Base-by-base conservation (phyloP, 2,797 vertebrate species). In the Acanthurus leucopareius region DNA sequence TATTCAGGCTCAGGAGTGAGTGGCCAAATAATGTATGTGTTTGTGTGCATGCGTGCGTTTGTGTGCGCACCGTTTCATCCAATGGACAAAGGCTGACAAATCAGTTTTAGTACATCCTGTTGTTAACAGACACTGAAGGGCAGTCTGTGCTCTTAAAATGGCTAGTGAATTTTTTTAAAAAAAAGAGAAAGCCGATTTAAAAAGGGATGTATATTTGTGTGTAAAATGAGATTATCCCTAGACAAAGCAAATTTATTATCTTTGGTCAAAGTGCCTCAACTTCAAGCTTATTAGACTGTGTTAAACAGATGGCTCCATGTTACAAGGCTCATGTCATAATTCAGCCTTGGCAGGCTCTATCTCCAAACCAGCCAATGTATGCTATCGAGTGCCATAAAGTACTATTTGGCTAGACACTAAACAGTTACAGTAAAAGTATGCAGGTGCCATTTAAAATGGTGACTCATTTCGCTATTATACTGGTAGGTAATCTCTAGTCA, bases 1-100 rank as follows among this genome's bases (percentile, higher is more conserved):
- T 96, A 96, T 96, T 95, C 93, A 95, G 90, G 92, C 89, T 82
- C 86, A 76, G 85, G 80, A 89, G 81, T 84, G 85, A 93, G 85
- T 84, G 92, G 88, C 77, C 90, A 77, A 93, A 94, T 91, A 90
- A 93, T 83, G 81, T 64, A 81, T 82, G 83, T 80, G 85, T 89
- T 71, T 89, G 80, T 85, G 84, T 80, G 78, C 49, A 49, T 52
- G 78, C 35, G 42, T 58, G 80, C 48, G 22, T 67, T 47, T 73
- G 76, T 63, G 66, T 82, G 88, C 20, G 52, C 45, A n/a, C 42
- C 16, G 53, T 75, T 82, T 89, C 42, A 56, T 71, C 73, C 71
- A 54, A 17, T n/a, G 66, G 78, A 66, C 75, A 79, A 82, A 68
- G 67, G 80, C 93, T 93, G 85, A 88, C 77, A 70, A 84, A 77